Conservation (phyloP, 2,888 invertebrate genomes). For the Apocheima hispidaria region DNA sequence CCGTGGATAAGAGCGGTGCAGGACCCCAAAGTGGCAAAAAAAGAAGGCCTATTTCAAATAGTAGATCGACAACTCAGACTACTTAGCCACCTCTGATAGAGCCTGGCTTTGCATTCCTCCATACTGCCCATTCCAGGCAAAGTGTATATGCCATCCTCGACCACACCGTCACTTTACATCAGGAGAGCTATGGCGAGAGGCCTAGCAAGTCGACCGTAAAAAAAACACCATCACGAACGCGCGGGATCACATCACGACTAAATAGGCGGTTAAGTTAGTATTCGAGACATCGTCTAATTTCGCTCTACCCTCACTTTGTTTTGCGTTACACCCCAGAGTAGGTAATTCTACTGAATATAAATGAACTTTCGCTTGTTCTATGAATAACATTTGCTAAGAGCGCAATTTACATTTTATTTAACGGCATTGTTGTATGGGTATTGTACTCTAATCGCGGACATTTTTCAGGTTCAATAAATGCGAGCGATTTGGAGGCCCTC, state of each 20-base stretch:
- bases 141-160: too few species aligned
- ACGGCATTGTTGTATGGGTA: slow-evolving; percentile 54
- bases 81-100: too few species aligned
- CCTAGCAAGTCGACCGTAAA: too few species aligned
- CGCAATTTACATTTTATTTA: slow-evolving; percentile 71
- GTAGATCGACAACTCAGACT: too few species aligned
- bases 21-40: too few species aligned
- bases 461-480: slow-evolving; percentile 46
- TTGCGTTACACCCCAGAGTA: slow-evolving; percentile 60
- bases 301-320: slow-evolving; percentile 60
- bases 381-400: slow-evolving; percentile 77
- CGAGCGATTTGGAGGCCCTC: slow-evolving; percentile 26
- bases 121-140: too few species aligned
- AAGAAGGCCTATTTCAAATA: too few species aligned
- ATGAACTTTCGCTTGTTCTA: slow-evolving; percentile 74
- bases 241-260: slow-evolving; percentile 38
- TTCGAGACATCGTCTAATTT: slow-evolving; percentile 64
- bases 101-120: too few species aligned
- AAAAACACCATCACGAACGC: background rate
- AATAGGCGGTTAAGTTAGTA: slow-evolving; percentile 42
- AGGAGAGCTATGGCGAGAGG: too few species aligned
- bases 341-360: slow-evolving; percentile 75
- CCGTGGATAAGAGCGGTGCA: too few species aligned
- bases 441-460: slow-evolving; percentile 53
- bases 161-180: too few species aligned